Base-by-base conservation (phyloP, 2,888 invertebrate genomes). In the Gisinianus flammeolus region DNA sequence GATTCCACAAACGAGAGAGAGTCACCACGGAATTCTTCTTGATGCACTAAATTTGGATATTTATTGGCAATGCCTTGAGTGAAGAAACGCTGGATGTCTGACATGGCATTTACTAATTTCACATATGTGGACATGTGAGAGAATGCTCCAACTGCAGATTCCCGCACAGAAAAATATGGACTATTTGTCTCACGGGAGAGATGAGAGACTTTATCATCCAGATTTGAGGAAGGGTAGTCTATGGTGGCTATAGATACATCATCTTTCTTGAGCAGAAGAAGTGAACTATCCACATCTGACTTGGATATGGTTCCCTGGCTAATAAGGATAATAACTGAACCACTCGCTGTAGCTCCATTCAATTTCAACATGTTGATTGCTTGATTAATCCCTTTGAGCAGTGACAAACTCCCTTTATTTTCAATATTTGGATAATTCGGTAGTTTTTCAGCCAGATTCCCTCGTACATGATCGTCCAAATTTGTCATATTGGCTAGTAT, bases 261-360 rank as follows among this genome's bases (percentile, higher is more conserved):
- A 30, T 87, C 86, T 35, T 86, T 86, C 44, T 86, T 86, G 0
- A 89, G 86, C 74, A 88, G 87, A n/a, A 87, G 87, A 26, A 87
- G 83, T 0, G 88, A 84, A 66, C 87, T 86, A n/a, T 86, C 85
- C 56, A 88, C 82, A 80, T 89, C 87, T 5, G 86, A 85, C 33
- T 86, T 87, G 8, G 87, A 85, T 58, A 87, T 87, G 86, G 89
- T 89, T 16, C 90, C 90, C 2, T 90, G 89, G 0, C 90, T 89
- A 54, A 91, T 88, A 1, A 90, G 85, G 0, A 91, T 87, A 62
- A 91, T 88, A 4, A 90, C 88, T 64, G 90, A 89, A 79, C 88
- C 89, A 0, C 90, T 90, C 2, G 83, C 85, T 52, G 81, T 76
- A 66, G 81, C 81, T 52, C 83, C 84, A 67, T 83, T 83, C 76